Conservation (phyloP, 2,113 vertebrate genomes). For the Leucoraja erinaceus region DNA sequence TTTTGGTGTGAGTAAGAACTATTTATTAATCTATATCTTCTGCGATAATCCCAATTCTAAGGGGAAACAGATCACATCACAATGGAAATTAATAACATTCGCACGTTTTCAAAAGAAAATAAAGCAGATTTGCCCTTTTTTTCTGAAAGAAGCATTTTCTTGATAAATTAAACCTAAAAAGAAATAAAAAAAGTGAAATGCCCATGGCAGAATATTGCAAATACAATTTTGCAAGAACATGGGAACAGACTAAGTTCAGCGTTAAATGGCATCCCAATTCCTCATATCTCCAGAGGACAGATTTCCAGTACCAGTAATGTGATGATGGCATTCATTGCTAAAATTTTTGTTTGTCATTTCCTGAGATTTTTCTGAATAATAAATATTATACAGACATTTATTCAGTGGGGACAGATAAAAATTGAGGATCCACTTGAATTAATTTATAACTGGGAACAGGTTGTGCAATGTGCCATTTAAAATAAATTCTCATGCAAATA, state of each 20-base stretch:
- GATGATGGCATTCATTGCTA: not conserved
- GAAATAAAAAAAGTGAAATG: not conserved
- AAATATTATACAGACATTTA: not conserved
- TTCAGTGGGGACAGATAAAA: conserved; percentile 8
- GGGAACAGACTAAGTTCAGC: conserved; percentile 13
- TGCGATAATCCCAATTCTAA: not conserved
- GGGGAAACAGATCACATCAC: not conserved
- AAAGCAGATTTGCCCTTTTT: not conserved
- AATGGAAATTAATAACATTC: conserved; percentile 1
- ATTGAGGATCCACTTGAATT: conserved; percentile 14
- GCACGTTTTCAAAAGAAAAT: not conserved
- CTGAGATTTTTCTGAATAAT: conserved; percentile 4
- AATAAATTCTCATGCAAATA: not conserved
- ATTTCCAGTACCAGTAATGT: conserved; percentile 11
- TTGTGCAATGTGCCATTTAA: not conserved
- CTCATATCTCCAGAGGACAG: conserved; percentile 3
- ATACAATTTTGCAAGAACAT: not conserved
- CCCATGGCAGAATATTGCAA: not conserved
- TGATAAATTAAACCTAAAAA: not conserved
- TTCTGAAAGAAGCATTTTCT: not conserved
- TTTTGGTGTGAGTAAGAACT: not conserved
- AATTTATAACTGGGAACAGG: not conserved
- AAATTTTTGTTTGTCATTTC: conserved; percentile 20
- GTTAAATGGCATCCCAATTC: conserved; percentile 25
- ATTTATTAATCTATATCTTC: not conserved